A percentile compares a stretch with the other conserved stretches of the same genome.
These are phyloP conservation scores for Drosophila auraria DNA, from an alignment of 1,140 invertebrate species.

Conservation along the genomic window DNA sequence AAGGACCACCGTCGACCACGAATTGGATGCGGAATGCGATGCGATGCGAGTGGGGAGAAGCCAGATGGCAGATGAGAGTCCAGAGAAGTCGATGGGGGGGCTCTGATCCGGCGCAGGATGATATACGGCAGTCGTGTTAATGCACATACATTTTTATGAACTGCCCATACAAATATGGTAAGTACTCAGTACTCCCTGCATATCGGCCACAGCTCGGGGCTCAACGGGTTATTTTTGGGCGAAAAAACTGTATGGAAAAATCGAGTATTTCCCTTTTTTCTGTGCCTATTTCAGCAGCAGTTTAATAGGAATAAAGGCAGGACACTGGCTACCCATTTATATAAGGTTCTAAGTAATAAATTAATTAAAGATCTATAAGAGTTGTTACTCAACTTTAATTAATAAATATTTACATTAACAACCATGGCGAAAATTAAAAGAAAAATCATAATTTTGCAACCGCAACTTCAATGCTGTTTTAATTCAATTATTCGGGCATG, in stretches of 20 bases:
- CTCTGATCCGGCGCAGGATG: constrained; percentile 7
- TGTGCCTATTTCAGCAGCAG: not conserved
- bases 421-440: not conserved
- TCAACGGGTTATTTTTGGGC: not conserved
- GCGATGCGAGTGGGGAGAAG: constrained; percentile 2
- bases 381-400: not conserved
- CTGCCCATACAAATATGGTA: not conserved
- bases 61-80: constrained; percentile 3
- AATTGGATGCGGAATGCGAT: constrained; percentile 21
- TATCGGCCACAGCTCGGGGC: not conserved
- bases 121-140: constrained; percentile 20
- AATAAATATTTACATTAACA: constrained; percentile 17
- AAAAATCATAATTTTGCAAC: not conserved
- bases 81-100: not conserved
- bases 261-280: too few species aligned
- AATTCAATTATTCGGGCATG: constrained; percentile 20
- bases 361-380: too few species aligned
- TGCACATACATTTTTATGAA: constrained; percentile 18
- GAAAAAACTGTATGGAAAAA: not conserved
- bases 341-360: too few species aligned
- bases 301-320: not conserved
- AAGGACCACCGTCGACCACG: constrained; percentile 2
- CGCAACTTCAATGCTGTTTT: constrained; percentile 7
- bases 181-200: not conserved
- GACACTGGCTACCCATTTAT: too few species aligned